These are phyloP conservation scores for Clarias platycephalus DNA, from an alignment of 2,797 vertebrate species.

Conservation along the genomic window DNA sequence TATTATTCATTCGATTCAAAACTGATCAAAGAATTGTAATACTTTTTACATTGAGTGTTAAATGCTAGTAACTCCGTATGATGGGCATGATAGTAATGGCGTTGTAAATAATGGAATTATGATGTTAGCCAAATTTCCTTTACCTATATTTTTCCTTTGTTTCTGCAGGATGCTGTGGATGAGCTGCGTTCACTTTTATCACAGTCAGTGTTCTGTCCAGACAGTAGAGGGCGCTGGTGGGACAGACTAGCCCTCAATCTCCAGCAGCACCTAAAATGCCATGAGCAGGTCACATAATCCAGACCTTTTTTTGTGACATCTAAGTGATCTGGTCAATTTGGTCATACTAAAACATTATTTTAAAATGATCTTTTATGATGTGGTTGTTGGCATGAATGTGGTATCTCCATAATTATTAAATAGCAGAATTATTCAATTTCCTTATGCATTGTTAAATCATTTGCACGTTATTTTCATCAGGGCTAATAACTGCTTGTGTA, in stretches of 20 bases:
- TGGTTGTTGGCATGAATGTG: neutral
- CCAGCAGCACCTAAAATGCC: conserved; percentile 88
- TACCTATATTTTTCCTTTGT: neutral
- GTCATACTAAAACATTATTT: neutral
- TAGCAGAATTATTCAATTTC: neutral
- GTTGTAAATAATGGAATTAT: no score
- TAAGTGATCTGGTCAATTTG: neutral
- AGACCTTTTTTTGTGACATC: neutral
- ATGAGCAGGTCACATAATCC: conserved; percentile 76
- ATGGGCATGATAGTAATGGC: neutral
- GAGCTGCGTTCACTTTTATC: conserved; percentile 82
- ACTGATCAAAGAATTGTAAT: neutral
- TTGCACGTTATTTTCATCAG: neutral
- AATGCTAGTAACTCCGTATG: no score
- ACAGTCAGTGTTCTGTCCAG: conserved; percentile 84
- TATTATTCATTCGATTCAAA: neutral
- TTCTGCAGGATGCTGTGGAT: conserved; percentile 81
- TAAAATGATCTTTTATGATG: neutral
- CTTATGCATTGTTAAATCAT: neutral
- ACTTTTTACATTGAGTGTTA: no score
- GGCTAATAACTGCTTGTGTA: neutral
- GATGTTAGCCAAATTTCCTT: neutral
- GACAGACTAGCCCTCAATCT: conserved; percentile 92
- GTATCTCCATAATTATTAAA: neutral
- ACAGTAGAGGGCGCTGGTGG: conserved; percentile 96